These are phyloP conservation scores for Poeciliopsis occidentalis DNA, from an alignment of 2,113 vertebrate genomes.

Conservation along the genomic window DNA sequence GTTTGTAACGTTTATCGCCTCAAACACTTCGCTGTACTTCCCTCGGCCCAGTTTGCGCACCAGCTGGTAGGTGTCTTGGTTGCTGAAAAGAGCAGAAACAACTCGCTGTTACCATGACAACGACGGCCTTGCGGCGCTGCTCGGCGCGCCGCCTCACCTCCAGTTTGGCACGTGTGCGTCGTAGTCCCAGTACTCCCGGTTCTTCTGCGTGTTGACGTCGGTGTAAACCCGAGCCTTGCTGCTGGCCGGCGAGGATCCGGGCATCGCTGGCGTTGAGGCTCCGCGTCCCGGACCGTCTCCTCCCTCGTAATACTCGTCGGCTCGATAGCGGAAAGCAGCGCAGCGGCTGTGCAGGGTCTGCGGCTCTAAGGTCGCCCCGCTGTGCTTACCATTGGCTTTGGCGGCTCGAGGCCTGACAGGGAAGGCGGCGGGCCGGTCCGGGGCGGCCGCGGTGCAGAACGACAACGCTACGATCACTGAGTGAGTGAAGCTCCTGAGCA, in stretches of 20 bases:
- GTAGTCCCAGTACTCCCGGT: conserved; percentile 98
- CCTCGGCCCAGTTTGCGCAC: conserved; percentile 96
- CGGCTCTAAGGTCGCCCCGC: conserved; percentile 48
- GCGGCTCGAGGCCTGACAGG: conserved; percentile 40
- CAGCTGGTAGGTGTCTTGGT: conserved; percentile 98
- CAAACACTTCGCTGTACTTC: conserved; percentile 98
- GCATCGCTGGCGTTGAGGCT: conserved; percentile 86
- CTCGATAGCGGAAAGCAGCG: conserved; percentile 58
- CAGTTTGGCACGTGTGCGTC: conserved; percentile 94
- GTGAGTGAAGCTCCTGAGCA: conserved; percentile 68
- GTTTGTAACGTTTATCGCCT: conserved; percentile 98
- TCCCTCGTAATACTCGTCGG: conserved; percentile 60
- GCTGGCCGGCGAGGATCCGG: conserved; percentile 89
- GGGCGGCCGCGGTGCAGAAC: conserved; percentile 62
- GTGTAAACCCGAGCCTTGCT: conserved; percentile 96
- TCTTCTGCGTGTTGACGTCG: conserved; percentile 96
- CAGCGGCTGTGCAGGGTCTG: conserved; percentile 55
- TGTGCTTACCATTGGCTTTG: conserved; percentile 55
- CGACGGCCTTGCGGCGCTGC: background rate
- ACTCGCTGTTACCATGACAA: background rate
- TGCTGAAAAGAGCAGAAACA: conserved; percentile 76
- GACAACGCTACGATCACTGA: conserved; percentile 71
- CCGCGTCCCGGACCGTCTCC: conserved; percentile 64
- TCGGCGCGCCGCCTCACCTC: conserved; percentile 81
- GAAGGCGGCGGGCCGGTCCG: conserved; percentile 50